Conservation (phyloP, 2,113 vertebrate species). For the Rhea americana region DNA sequence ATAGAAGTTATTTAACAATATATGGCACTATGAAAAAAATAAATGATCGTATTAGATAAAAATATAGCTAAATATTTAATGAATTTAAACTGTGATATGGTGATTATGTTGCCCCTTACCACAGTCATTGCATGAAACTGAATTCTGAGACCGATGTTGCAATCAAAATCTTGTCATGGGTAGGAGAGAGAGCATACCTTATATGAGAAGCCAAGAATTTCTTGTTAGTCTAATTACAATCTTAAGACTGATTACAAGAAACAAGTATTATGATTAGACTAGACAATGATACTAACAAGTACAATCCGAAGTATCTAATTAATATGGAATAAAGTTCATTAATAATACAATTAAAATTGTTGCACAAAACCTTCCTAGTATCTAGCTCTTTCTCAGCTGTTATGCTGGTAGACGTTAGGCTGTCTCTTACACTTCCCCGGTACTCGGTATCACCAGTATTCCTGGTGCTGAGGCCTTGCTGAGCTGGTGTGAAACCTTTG, state of each 20-base stretch:
- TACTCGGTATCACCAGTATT: neutral
- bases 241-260: neutral
- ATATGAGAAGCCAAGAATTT: neutral
- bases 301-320: neutral
- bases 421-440: neutral
- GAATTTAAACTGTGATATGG: neutral
- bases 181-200: neutral
- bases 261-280: neutral
- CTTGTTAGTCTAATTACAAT: neutral
- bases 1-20: neutral
- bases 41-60: neutral
- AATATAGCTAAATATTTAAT: neutral
- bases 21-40: neutral
- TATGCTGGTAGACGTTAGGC: neutral
- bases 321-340: neutral
- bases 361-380: neutral
- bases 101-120: neutral
- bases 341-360: neutral
- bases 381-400: neutral
- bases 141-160: neutral
- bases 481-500: neutral
- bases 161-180: neutral
- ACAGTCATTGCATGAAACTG: neutral
- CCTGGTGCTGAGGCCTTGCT: neutral
- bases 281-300: neutral